These are phyloP conservation scores for Hyposmocoma kahamanoa DNA, from an alignment of 1,140 invertebrate genomes.

Conservation along the genomic window DNA sequence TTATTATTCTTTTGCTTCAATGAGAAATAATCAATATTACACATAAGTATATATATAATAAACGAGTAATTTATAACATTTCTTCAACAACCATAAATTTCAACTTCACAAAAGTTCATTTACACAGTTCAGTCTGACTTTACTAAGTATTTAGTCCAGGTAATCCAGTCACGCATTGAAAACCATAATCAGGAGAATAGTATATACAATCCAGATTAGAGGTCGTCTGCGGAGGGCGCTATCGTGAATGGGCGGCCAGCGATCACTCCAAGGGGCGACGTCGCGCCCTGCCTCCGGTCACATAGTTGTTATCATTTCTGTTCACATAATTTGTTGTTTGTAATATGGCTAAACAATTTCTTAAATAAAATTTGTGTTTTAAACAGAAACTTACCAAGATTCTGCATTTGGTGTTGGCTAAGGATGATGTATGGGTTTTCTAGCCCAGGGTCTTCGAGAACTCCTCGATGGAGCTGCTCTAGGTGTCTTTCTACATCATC, in stretches of 20 bases:
- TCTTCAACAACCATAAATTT: too few species aligned
- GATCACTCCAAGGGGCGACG: slow-evolving; percentile 41
- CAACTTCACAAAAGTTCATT: too few species aligned
- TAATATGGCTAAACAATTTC: not conserved
- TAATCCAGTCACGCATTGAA: too few species aligned
- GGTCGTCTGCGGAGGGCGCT: too few species aligned
- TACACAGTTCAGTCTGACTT: too few species aligned
- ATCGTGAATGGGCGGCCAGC: slow-evolving; percentile 42
- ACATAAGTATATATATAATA: too few species aligned
- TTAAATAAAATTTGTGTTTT: not conserved
- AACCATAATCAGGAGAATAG: too few species aligned
- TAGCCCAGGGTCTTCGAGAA: slow-evolving; percentile 41
- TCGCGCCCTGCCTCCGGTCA: slow-evolving; percentile 48
- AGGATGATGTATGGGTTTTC: slow-evolving; percentile 55
- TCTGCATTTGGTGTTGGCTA: slow-evolving; percentile 67
- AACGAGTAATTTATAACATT: too few species aligned
- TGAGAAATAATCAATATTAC: too few species aligned
- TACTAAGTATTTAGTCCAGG: too few species aligned
- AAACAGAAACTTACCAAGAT: slow-evolving; percentile 38
- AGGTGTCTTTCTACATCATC: slow-evolving; percentile 48
- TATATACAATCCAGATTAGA: too few species aligned
- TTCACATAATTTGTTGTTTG: not conserved
- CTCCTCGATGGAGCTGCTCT: slow-evolving; percentile 52
- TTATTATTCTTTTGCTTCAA: too few species aligned
- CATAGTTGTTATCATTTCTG: slow-evolving; percentile 61